Evolutionary conservation across 2,797 vertebrate genomes (phyloP).

Genomic region (Furcifer pardalis): DNA sequence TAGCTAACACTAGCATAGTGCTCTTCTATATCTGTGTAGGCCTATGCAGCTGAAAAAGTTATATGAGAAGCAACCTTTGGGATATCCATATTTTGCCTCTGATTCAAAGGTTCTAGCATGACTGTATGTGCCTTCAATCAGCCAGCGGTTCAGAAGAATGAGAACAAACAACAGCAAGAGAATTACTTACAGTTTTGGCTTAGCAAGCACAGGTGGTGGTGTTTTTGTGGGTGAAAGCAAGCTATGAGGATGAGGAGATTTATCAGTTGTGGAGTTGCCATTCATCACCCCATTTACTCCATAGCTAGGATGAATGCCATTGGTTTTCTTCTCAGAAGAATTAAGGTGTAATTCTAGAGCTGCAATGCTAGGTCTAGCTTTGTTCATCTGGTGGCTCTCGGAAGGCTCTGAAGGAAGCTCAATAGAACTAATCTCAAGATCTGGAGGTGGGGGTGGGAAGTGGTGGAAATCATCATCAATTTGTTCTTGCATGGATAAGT

Average conservation of each 20-base stretch:
- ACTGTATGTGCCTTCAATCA: conserved; percentile 37
- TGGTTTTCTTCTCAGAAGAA: conserved; percentile 69
- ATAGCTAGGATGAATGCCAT: conserved; percentile 73
- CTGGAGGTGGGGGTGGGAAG: conserved; percentile 84
- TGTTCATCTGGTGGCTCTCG: conserved; percentile 80
- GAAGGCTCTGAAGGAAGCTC: conserved; percentile 81
- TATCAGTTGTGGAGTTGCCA: conserved; percentile 61
- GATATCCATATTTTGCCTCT: neutral
- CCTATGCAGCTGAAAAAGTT: neutral
- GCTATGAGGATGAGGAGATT: conserved; percentile 58
- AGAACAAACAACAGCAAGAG: conserved; percentile 16
- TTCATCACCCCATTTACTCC: conserved; percentile 75
- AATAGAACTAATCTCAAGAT: conserved; percentile 84
- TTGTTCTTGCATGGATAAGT: conserved; percentile 75
- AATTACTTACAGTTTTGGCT: conserved; percentile 96
- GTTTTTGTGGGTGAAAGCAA: conserved; percentile 83
- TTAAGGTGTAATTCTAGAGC: conserved; percentile 74
- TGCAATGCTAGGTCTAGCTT: conserved; percentile 78
- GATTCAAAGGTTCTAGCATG: neutral
- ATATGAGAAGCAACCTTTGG: neutral
- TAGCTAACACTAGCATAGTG: neutral
- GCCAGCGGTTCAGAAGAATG: conserved; percentile 42
- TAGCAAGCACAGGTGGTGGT: conserved; percentile 88
- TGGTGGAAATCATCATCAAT: conserved; percentile 80
- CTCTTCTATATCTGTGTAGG: neutral